Base-by-base conservation (phyloP, 2,113 vertebrate genomes). In the Procavia capensis region DNA sequence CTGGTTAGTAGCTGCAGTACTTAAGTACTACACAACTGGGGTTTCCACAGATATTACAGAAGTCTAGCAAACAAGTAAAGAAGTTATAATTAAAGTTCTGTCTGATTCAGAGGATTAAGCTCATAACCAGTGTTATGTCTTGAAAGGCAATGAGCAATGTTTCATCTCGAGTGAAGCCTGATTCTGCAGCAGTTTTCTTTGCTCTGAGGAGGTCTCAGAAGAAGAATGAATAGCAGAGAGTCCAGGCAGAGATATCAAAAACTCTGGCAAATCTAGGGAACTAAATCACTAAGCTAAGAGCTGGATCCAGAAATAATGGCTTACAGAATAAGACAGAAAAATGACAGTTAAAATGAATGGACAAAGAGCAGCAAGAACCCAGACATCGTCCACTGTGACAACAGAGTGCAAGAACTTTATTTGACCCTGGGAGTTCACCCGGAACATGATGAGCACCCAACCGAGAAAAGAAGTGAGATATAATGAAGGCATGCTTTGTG, bases 221-320 rank as follows among this genome's bases (percentile, higher is more conserved):
- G 86, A 87, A 59, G 4, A 41, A 24, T 34, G 6, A 88, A 19
- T 66, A 54, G 6, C 50, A 82, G 27, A 5, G 74, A 74, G 3
- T 79, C 29, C 39, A 85, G 36, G 11, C 11, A 93, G 81, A 72
- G 14, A 27, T 64, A 76, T 14, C 24, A 31, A 10, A 87, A 97
- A 76, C 43, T 45, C 29, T 79, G 31, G 36, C 83, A 91, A 82
- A 85, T 64, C 24, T 17, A 92, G 11, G 45, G 27, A 86, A 84
- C 7, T 79, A 92, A 79, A 57, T 90, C n/a, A 90, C 74, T 92
- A 70, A 88, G 82, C 29, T 93, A 14, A n/a, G 70, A 80, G 24
- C 72, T 72, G 34, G 29, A 81, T 43, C 74, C 27, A 76, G 59
- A 25, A 84, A 94, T 70, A 80, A 84, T 6, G 24, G 24, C 7